phyloP scores from a whole-genome alignment of 2,113 vertebrate genomes.

The Atlantisia rogersi region DNA sequence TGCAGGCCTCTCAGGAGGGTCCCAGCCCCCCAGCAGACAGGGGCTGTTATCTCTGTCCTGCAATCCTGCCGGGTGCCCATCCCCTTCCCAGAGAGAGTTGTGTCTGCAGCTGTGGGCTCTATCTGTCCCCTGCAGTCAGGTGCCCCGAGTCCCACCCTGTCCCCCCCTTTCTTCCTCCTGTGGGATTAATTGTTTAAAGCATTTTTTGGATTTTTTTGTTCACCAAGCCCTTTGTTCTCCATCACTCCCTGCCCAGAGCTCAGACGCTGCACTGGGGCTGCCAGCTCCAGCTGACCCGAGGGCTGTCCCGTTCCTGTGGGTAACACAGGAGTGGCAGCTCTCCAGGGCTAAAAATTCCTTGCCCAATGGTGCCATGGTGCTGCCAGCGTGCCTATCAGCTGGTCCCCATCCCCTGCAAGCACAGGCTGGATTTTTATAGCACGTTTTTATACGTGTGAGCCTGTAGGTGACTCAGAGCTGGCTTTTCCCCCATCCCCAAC shows the following conservation, averaged over 20 bases:
- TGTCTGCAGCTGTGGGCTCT: background rate
- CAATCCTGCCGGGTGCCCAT: background rate
- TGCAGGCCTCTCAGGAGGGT: background rate
- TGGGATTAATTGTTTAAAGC: slow-evolving; percentile 16
- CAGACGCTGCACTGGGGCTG: background rate
- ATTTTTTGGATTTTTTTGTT: slow-evolving; percentile 36
- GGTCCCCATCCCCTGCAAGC: background rate
- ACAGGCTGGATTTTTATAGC: background rate
- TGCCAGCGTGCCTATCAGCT: background rate
- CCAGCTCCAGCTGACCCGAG: background rate
- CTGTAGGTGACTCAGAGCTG: background rate
- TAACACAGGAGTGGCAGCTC: background rate
- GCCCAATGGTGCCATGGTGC: background rate
- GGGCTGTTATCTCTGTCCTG: background rate
- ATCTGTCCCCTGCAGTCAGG: slow-evolving; percentile 21
- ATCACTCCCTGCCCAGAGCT: background rate
- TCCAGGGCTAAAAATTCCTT: background rate
- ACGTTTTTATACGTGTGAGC: rapidly evolving
- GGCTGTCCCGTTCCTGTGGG: background rate
- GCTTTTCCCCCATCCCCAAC: background rate
- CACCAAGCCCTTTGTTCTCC: slow-evolving; percentile 22
- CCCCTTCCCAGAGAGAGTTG: background rate
- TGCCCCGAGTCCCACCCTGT: background rate
- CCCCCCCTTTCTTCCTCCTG: background rate
- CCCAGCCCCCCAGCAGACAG: rapidly evolving